Evolutionary conservation across 2,888 invertebrate species (phyloP), one percentile per base, ranked within the genome.

Genomic region (Papilio gigon): DNA sequence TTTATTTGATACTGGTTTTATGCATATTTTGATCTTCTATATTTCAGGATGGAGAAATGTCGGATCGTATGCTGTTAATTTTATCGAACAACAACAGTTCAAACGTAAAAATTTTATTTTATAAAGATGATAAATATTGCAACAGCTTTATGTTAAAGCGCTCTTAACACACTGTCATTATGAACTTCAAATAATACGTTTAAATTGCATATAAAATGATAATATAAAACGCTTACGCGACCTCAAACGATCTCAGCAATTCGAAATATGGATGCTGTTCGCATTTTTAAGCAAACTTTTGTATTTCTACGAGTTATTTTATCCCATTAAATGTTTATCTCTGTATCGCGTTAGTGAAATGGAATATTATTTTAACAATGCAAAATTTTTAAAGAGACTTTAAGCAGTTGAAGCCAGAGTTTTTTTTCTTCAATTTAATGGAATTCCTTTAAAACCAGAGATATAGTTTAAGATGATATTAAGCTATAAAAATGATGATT

Each of bases 311-410:
- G 62, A 67, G 67, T 68, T 58, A 63, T 68, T 68, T 68, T 64
- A 42, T 64, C 27, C 64, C 59, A 59, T 68, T 68, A 63, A 63
- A 64, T 62, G 63, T 64, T 68, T 68, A 68, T 68, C 68, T 68
- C 64, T 68, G 58, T 65, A 64, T 68, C 64, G 64, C 47, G 50
- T 59, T 30, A 60, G 44, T 47, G 59, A 47, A 68, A 60, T 27
- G 27, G 64, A 68, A 68, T 68, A 68, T 68, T 40, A 68, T 64
- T 68, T 68, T 60, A 64, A 59, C 63, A 60, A 68, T 64, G 60
- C 47, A 50, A 37, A 59, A 50, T 59, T 68, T 58, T 63, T 58
- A 64, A 58, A 47, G 60, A 33, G 25, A 12, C n/a, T 33, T 62
- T 11, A 33, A 58, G 11, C 58, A 27, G 20, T 58, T 67, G 20